Base-by-base conservation (phyloP, 2,888 invertebrate genomes). In the Dioctria linearis region DNA sequence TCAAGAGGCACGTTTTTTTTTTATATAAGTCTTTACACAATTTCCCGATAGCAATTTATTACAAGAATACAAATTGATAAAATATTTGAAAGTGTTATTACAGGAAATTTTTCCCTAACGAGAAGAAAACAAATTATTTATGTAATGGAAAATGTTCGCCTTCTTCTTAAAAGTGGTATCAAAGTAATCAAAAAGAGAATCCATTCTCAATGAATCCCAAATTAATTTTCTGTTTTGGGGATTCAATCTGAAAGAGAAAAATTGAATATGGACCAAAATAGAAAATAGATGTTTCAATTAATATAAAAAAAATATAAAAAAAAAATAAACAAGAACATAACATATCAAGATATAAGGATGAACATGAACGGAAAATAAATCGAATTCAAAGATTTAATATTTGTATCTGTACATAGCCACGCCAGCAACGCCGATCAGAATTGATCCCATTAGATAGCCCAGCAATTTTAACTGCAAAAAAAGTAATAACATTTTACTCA, bases 371-470 rank as follows among this genome's bases (percentile, higher is more conserved):
- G 13, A 65, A 63, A 39, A 8, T 39, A 57, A 59, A 57, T 11
- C 25, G 43, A 75, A 43, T 13, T 42, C 6, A 11, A 59, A 73
- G 25, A 37, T 59, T 85, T 84, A 89, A 84, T 90, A 90, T 90
- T 93, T 93, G 89, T 94, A 93, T 86, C 93, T 92, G 89, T 95
- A 95, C 80, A 94, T 93, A 75, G 94, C 91, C 79, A 94, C 92
- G 83, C 95, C 94, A 80, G 93, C 92, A 81, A 93, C 91, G 78
- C 94, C 93, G 84, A 95, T 93, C 80, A 95, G 90, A 83, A 95
- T 89, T 13, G 95, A 92, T 80, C 94, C 93, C 94, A 89, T 88
- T 49, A 89, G 82, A 83, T 89, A 89, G 5, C 89, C 88, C 67
- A 89, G 84, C n/a, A 88, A 82, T 84, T 88, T 89, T 3, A 89